Percentiles rank a stretch among this genome's conserved stretches.
Conservation (phyloP, 2,888 invertebrate genomes). For the Tortrix viridana region DNA sequence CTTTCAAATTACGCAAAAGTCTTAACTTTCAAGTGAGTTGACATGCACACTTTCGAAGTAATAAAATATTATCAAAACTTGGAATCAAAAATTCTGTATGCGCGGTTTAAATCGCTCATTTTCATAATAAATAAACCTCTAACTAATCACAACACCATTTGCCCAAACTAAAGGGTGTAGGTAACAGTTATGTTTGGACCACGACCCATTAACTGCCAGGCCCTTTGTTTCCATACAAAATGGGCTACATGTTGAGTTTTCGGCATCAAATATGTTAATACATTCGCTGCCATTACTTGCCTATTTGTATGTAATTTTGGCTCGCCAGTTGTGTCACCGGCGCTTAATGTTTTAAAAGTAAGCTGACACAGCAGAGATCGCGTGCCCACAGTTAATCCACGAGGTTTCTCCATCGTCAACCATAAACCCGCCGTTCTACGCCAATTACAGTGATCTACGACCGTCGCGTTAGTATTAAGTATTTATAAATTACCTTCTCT, state of each 20-base stretch:
- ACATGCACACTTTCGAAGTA: neutral
- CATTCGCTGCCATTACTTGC: no score
- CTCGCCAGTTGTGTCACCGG: no score
- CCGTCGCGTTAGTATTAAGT: slow-evolving; percentile 67
- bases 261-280: no score
- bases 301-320: no score
- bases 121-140: neutral
- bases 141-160: neutral
- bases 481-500: slow-evolving; percentile 74
- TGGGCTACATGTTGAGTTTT: no score
- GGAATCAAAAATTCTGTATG: neutral
- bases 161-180: neutral
- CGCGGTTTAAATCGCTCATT: no score
- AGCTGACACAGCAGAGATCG: slow-evolving; percentile 44
- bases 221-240: no score
- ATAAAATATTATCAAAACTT: neutral
- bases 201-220: no score
- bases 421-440: slow-evolving; percentile 39
- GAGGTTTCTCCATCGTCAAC: slow-evolving; percentile 59
- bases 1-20: no score
- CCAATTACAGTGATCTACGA: slow-evolving; percentile 80
- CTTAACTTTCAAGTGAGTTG: no score
- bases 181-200: neutral
- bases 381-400: slow-evolving; percentile 66
- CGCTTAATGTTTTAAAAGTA: neutral